A percentile compares a stretch with the other conserved stretches of the same genome.
phyloP scores from a whole-genome alignment of 2,888 invertebrate genomes.

The Cotesia congregata region DNA sequence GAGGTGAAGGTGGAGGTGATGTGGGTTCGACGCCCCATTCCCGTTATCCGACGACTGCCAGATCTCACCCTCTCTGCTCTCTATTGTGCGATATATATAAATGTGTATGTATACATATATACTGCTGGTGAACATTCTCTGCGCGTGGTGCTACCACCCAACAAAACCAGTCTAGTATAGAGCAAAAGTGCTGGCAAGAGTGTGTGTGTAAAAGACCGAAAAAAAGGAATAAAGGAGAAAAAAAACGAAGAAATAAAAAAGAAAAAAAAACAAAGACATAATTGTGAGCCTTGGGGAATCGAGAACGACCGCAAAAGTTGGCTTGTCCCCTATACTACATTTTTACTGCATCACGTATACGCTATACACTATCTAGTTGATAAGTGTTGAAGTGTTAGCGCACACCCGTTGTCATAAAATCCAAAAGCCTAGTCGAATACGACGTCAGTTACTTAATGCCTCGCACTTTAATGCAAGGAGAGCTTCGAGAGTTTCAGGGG shows the following conservation, averaged over 20 bases:
- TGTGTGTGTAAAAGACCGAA: conserved; percentile 18
- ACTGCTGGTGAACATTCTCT: conserved; percentile 17
- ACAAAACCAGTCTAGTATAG: background rate
- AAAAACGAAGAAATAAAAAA: background rate
- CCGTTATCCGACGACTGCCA: conserved; percentile 29
- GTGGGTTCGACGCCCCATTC: conserved; percentile 30
- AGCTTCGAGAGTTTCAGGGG: background rate
- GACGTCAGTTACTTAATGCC: background rate
- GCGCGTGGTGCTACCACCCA: conserved; percentile 23
- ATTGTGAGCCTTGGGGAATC: conserved; percentile 7
- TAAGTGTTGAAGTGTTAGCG: background rate
- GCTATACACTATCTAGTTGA: background rate
- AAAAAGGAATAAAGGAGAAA: conserved; percentile 25
- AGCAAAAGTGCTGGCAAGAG: conserved; percentile 9
- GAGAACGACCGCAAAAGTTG: conserved; percentile 17
- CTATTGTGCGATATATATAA: background rate
- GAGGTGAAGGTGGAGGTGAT: conserved; percentile 19
- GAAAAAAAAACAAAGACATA: conserved; percentile 25
- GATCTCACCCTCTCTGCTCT: conserved; percentile 22
- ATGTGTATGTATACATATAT: background rate
- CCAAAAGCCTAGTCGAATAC: conserved; percentile 1
- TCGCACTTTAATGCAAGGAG: background rate
- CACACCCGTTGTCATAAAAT: background rate
- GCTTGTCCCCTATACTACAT: conserved; percentile 4
- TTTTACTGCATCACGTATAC: background rate